These are phyloP conservation scores for Dendroctonus ponderosae DNA, from an alignment of 1,140 invertebrate genomes.

Conservation along the genomic window DNA sequence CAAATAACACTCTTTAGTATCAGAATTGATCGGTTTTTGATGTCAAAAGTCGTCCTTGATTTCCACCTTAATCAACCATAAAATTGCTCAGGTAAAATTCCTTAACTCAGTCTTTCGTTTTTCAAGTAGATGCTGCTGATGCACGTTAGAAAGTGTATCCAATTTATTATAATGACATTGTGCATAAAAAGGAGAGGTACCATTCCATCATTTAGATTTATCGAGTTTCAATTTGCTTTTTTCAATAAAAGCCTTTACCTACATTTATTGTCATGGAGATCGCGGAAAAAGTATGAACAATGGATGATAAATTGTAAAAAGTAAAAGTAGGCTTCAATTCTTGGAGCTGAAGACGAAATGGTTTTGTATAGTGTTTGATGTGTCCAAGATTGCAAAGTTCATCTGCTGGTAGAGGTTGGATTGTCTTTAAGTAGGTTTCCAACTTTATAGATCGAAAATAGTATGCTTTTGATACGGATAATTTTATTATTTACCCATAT, in stretches of 20 bases:
- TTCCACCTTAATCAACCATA: neutral
- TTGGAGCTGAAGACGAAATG: no score
- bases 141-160: slow-evolving; percentile 19
- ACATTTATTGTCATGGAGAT: slow-evolving; percentile 4
- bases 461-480: no score
- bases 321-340: slow-evolving; percentile 16
- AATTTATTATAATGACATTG: slow-evolving; percentile 10
- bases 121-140: neutral
- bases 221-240: slow-evolving; percentile 18
- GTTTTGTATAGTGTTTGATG: no score
- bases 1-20: neutral
- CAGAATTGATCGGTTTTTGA: neutral
- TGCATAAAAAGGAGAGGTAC: slow-evolving; percentile 14
- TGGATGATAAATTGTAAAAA: slow-evolving; percentile 2
- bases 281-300: neutral
- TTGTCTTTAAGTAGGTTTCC: no score
- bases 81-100: slow-evolving; percentile 6
- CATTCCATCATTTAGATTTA: slow-evolving; percentile 5
- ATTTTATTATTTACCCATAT: no score
- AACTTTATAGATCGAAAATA: no score
- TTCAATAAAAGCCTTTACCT: slow-evolving; percentile 10
- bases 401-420: no score
- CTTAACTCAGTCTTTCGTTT: no score
- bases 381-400: no score
- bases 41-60: neutral